Base-by-base conservation (phyloP, 2,113 vertebrate species). In the Acanthisitta chloris region DNA sequence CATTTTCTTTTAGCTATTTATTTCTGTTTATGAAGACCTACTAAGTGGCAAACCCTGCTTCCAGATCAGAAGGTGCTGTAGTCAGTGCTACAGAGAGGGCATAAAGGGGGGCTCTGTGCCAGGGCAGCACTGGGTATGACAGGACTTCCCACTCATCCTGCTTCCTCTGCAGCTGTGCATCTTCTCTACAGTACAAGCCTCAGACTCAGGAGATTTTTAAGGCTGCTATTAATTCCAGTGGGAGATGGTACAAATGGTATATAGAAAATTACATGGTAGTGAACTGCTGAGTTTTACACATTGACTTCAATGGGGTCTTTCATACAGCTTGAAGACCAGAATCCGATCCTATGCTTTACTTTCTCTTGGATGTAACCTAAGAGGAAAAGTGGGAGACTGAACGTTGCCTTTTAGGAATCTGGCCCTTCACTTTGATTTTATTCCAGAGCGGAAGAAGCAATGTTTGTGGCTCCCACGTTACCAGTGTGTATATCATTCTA, bases 321-420 rank as follows among this genome's bases (percentile, higher is more conserved):
- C 86, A 94, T 90, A 71, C 0, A 2, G 15, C 76, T 95, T 61
- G 57, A 92, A 94, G 87, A 72, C 45, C 61, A 90, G 86, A 95
- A 90, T 88, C 65, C 65, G 90, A 94, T 86, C 88, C 76, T 69
- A 6, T 69, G 76, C 93, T 87, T 95, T 81, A 74, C 80, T 81
- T 94, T 92, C 81, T 86, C 70, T 77, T 83, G 67, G 48, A 82
- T 83, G 94, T 96, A 95, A 95, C 72, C 61, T 86, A 95, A 96
- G 88, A 95, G 88, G 76, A 86, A 90, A 91, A 96, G 91, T 81
- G 77, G 38, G 76, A 88, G 80, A 89, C 91, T 76, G 58, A 90
- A 67, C 15, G 0, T 61, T 94, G 94, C 90, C 81, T 93, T 94
- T 88, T 67, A 92, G 73, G 88, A 96, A 84, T 92, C 92, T 84